These are phyloP conservation scores for Arge pagana DNA, from an alignment of 2,888 invertebrate genomes.

Conservation along the genomic window DNA sequence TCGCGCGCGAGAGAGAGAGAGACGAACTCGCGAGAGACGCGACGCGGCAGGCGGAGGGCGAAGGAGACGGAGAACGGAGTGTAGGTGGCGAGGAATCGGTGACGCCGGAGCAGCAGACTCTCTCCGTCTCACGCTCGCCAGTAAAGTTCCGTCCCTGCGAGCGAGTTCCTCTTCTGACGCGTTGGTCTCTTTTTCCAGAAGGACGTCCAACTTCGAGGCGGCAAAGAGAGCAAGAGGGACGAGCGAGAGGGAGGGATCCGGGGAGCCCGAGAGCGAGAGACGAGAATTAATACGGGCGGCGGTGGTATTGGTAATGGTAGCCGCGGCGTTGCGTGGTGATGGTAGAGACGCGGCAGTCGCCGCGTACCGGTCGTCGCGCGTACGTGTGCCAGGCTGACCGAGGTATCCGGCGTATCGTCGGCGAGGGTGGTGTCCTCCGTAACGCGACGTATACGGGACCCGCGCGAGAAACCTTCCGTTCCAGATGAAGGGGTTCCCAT, in stretches of 20 bases:
- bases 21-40: no score
- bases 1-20: no score
- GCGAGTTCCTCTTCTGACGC: neutral
- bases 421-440: slow-evolving; percentile 16
- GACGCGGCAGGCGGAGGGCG: neutral
- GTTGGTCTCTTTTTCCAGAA: no score
- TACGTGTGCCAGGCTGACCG: neutral
- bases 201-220: no score
- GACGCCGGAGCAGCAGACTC: no score
- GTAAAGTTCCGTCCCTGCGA: neutral
- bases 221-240: slow-evolving; percentile 2
- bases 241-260: neutral
- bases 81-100: slow-evolving; percentile 3
- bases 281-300: neutral
- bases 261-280: neutral
- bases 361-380: neutral
- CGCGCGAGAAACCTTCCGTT: slow-evolving; percentile 29
- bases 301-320: slow-evolving; percentile 20
- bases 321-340: neutral
- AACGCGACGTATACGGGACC: slow-evolving; percentile 21
- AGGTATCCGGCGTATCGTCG: neutral
- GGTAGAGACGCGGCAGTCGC: neutral
- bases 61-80: neutral
- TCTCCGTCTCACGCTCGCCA: no score
- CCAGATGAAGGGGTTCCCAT: slow-evolving; percentile 28